Evolutionary conservation across 2,797 vertebrate genomes (phyloP).

Genomic region (Pipistrellus pygmaeus): DNA sequence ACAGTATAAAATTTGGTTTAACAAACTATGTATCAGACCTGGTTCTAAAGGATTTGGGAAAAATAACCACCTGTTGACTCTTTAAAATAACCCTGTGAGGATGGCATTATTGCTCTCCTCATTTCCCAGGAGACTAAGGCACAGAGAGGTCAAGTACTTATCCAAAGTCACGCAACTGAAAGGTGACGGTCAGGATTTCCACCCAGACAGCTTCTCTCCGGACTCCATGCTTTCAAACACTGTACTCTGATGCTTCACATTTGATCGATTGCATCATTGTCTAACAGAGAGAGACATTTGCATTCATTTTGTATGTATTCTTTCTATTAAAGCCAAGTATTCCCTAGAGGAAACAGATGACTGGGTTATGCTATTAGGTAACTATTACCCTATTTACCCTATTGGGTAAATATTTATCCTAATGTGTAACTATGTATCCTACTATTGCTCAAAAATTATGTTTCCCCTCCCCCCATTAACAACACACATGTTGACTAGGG

Average conservation of each 20-base stretch:
- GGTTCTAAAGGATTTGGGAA: not conserved
- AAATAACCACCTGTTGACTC: not conserved
- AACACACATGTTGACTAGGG: not conserved
- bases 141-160: not conserved
- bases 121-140: not conserved
- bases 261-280: not conserved
- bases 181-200: not conserved
- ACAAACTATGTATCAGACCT: not conserved
- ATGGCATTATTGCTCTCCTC: too few species aligned
- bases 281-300: not conserved
- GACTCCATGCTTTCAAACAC: not conserved
- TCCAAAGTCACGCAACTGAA: not conserved
- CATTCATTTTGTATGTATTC: not conserved
- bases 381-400: not conserved
- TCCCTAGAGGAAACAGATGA: not conserved
- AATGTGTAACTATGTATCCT: not conserved
- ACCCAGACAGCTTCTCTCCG: not conserved
- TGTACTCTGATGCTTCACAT: not conserved
- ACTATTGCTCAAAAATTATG: not conserved
- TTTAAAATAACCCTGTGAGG: not conserved
- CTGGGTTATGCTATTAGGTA: not conserved
- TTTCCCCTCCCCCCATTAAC: not conserved
- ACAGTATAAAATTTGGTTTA: not conserved
- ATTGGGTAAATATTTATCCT: conserved; percentile 12
- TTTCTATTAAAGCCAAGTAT: conserved; percentile 23